Evolutionary conservation across 37 sponge, comb jelly and placozoan genomes (phyloP), one percentile per base, ranked within the genome.

Genomic region (Trichoplax adhaerens): DNA sequence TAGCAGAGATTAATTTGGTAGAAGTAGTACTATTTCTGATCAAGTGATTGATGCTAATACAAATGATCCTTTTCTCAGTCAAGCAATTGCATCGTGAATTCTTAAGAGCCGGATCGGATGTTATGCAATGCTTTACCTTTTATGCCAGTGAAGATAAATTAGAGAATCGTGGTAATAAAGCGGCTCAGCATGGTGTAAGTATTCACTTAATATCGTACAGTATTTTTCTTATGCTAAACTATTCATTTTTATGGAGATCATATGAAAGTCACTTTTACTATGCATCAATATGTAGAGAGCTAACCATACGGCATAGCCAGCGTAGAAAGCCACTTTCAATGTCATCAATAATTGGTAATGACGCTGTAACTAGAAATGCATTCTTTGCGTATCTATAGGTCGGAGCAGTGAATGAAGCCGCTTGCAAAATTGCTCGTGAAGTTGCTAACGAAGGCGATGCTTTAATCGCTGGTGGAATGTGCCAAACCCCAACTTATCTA

Each of bases 71-170:
- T 60, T 12, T 60, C 69, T 50, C 78, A 3, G 78, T 79, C 47
- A 46, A 6, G 29, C 67, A 74, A 58, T 69, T 79, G n/a, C 80
- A 79, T 69, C 58, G 74, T 48, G 80, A 79, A 68, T 79, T 65
- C 67, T 48, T 69, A 49, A 62, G 80, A 8, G 80, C 80, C 53
- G 80, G 80, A 4, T 51, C 54, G 48, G 80, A 79, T 60, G 74
- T 79, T 1, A 62, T 58, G 55, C 80, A 79, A 56, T 68, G 74
- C 53, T 79, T 79, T 68, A 79, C 80, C 2, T 79, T 79, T 59
- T 79, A 79, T 68, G 80, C 80, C 48, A 79, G 80, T 54, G 80
- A 79, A 4, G 80, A 79, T 52, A 79, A 79, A 68, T 62, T 79
- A 74, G 63, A 74, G 53, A 65, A 65, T 65, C n/a, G 74, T 55